phyloP scores from a whole-genome alignment of 2,113 vertebrate species.

The Hiodon alosoides region DNA sequence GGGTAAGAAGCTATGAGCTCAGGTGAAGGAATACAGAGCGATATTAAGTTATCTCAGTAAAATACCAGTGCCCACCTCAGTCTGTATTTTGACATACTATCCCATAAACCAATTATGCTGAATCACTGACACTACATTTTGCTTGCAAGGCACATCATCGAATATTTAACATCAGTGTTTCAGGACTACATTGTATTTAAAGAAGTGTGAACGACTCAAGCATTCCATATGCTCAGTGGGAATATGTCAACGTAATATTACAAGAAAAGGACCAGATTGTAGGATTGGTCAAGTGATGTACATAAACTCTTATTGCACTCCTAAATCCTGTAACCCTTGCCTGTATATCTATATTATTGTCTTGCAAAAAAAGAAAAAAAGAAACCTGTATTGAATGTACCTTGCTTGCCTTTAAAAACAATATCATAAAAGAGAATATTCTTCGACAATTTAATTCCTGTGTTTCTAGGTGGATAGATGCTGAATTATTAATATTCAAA shows the following conservation, averaged over 20 bases:
- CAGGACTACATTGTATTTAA: too few relatives aligned
- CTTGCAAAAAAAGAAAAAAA: conserved; percentile 18
- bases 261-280: background rate
- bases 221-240: too few relatives aligned
- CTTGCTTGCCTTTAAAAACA: conserved; percentile 26
- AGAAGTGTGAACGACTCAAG: too few relatives aligned
- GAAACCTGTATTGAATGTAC: conserved; percentile 26
- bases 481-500: conserved; percentile 10
- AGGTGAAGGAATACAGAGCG: too few relatives aligned
- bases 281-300: conserved; percentile 12
- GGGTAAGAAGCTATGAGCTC: too few relatives aligned
- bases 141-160: too few relatives aligned
- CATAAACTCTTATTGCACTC: conserved; percentile 25
- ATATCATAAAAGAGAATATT: background rate
- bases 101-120: too few relatives aligned
- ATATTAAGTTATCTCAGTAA: too few relatives aligned
- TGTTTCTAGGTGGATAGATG: conserved; percentile 11
- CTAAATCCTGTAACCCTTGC: conserved; percentile 17
- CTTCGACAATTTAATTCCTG: conserved; percentile 17
- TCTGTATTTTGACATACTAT: too few relatives aligned
- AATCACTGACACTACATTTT: too few relatives aligned
- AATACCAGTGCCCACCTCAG: too few relatives aligned
- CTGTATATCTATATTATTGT: conserved; percentile 26
- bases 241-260: background rate
- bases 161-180: too few relatives aligned